Base-by-base conservation (phyloP, 2,888 invertebrate genomes). In the Sphecodes monilicornis region DNA sequence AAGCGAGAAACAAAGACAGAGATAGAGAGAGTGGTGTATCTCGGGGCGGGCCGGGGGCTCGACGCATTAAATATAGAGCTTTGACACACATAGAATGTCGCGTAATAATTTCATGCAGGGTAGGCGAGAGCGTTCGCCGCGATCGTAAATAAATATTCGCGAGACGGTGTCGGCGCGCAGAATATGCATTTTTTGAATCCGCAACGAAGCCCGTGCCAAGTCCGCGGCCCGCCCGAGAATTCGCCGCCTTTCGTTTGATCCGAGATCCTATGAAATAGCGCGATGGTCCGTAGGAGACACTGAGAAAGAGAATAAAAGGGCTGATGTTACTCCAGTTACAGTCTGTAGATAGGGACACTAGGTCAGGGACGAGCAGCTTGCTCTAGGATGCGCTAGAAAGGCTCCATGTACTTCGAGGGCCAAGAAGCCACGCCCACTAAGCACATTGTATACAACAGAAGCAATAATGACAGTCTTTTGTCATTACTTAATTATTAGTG, bases 11-110 rank as follows among this genome's bases (percentile, higher is more conserved):
- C 16, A 43, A n/a, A n/a, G 26, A 57, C 26, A 13, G 57, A 57
- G 13, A 57, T 13, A 6, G 22, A 5, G 22, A 50, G 50, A 22
- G 13, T 26, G 26, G 13, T 29, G 26, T 57, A 29, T 57, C 57
- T 29, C 72, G 80, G 18, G 29, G 76, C 78, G 70, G 60, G 57
- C 41, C 43, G 13, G 18, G 43, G 64, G 41, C 36, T 39, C 69
- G 16, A 18, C n/a, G 69, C 60, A 85, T 86, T 86, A 85, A 86
- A 85, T 85, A 85, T 81, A 85, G 84, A 86, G 81, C 80, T 76
- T 81, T 86, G 81, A 85, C 81, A 77, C 72, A 74, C 80, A 77
- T 77, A 78, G 84, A 84, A 79, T 78, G 76, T 80, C 80, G 80
- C 73, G 76, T 39, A 66, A 78, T 81, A 76, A 73, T 78, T 78